Conservation (phyloP, 1,140 invertebrate genomes). For the Cydia fagiglandana region DNA sequence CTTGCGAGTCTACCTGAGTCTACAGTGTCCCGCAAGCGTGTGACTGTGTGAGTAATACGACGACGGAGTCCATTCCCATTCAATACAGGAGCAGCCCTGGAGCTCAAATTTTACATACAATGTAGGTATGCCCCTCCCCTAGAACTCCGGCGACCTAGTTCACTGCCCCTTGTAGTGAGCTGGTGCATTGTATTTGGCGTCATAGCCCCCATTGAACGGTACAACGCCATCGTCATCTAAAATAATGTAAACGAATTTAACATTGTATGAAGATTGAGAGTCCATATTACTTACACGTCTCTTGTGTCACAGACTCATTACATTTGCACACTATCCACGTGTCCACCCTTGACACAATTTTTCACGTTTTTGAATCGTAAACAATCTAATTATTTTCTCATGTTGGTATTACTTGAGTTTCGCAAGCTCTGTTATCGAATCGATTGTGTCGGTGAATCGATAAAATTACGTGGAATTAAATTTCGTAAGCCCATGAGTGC, state of each 20-base stretch:
- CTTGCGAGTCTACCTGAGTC: no score
- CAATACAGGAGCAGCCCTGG: no score
- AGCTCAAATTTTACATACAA: no score
- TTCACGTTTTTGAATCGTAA: slow-evolving; percentile 46
- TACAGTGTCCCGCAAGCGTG: no score
- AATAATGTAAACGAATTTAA: neutral
- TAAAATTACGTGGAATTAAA: slow-evolving; percentile 47
- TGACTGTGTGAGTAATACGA: no score
- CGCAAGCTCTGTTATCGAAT: slow-evolving; percentile 51
- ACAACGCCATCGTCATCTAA: no score
- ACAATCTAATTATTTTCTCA: slow-evolving; percentile 41
- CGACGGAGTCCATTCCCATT: no score
- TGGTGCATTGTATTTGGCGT: no score
- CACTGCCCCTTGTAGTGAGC: no score
- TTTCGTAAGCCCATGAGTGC: slow-evolving; percentile 47
- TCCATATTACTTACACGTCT: neutral
- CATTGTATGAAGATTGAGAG: neutral
- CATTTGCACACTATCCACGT: slow-evolving; percentile 21
- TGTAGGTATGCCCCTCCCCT: no score
- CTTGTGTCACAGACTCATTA: slow-evolving; percentile 16
- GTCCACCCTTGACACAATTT: slow-evolving; percentile 58
- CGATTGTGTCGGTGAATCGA: slow-evolving; percentile 50
- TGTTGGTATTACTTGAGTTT: slow-evolving; percentile 40
- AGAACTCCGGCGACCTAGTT: no score
- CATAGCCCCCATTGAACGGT: no score